Base-by-base conservation (phyloP, 2,888 invertebrate genomes). In the Drosophila affinis region DNA sequence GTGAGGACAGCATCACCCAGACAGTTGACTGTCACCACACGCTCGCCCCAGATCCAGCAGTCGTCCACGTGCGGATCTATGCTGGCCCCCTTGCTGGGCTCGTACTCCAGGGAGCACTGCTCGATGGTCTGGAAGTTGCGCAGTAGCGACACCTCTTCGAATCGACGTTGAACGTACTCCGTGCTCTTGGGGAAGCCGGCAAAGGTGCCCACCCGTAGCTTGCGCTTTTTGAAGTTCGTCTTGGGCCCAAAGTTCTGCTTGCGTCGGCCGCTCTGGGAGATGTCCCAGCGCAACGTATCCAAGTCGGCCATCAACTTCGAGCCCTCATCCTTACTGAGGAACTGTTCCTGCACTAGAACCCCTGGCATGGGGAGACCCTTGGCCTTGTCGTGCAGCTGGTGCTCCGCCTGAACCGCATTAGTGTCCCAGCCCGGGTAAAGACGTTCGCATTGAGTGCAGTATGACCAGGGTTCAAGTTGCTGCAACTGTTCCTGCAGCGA, bases 1-100 rank as follows among this genome's bases (percentile, higher is more conserved):
- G 97, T 97, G 44, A 99, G 93, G 2, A 96, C 94, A 0, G 97
- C 95, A 90, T 97, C 95, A 0, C 96, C 95, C 17, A 96, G 91
- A 79, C 98, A 94, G 91, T 98, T 99, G 0, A 98, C 95, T 0
- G 98, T 99, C 1, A 99, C 95, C 45, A 99, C 96, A 77, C 99
- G 94, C 92, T 99, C 98, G 7, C 99, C 99, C 99, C 99, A 99
- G 67, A 99, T 95, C 99, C 99, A 99, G 90, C 97, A 97, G 89
- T 99, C 99, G 92, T 99, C 99, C 79, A 98, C 96, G 90, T 99
- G 99, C 12, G 98, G 97, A 92, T 99, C 99, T 78, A 99, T 99
- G 2, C 97, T 96, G 0, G 99, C 97, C 1, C 99, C 99, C 88
- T 96, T 95, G 70, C 92, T 92, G 0, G 97, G 96, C 78, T 96